Percentiles rank a stretch among this genome's conserved stretches.
phyloP scores from a whole-genome alignment of 1,140 invertebrate genomes.

The Drosophila quadrilineata region DNA sequence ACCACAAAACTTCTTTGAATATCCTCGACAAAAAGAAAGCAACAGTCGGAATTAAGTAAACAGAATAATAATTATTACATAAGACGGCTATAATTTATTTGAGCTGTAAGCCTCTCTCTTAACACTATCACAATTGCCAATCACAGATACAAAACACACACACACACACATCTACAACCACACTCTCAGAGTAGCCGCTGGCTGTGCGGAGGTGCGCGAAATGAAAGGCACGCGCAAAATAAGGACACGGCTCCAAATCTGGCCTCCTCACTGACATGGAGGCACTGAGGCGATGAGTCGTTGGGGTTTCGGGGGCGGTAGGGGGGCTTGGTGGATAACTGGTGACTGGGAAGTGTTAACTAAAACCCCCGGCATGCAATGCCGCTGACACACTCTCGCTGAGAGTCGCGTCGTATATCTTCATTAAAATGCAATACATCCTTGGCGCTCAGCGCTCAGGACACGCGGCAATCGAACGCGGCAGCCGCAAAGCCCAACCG shows the following conservation, averaged over 20 bases:
- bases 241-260: constrained; percentile 1
- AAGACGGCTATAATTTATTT: too few relatives aligned
- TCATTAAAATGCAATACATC: constrained; percentile 78
- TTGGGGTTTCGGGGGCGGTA: neutral
- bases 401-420: constrained; percentile 52
- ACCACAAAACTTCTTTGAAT: constrained; percentile 1
- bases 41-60: constrained; percentile 21
- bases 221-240: constrained; percentile 46
- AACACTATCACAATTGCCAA: too few relatives aligned
- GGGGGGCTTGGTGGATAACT: neutral
- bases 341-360: constrained; percentile 48
- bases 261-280: constrained; percentile 29
- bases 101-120: too few relatives aligned
- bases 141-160: too few relatives aligned
- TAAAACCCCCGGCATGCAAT: constrained; percentile 50
- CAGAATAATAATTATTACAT: too few relatives aligned
- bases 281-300: constrained; percentile 9
- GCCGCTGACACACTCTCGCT: constrained; percentile 34
- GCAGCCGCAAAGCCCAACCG: constrained; percentile 10
- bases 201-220: constrained; percentile 32
- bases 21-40: constrained; percentile 10
- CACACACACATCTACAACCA: too few relatives aligned
- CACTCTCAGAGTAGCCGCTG: too few relatives aligned
- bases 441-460: constrained; percentile 35
- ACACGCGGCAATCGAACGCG: constrained; percentile 26